These are phyloP conservation scores for Listronotus bonariensis DNA, from an alignment of 1,140 invertebrate species.

Conservation along the genomic window DNA sequence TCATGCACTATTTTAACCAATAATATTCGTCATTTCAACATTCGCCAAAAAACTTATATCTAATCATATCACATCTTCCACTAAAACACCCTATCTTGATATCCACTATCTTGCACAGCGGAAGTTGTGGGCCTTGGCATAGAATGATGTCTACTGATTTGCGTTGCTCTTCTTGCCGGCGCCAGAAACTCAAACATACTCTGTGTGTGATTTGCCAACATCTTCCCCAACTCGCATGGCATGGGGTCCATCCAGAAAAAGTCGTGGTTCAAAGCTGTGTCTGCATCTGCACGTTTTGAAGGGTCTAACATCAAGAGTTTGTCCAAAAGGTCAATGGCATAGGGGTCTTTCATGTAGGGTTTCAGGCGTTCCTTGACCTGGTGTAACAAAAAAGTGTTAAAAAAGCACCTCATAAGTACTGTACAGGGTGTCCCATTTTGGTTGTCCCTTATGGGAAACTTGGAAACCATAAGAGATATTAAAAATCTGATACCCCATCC, in stretches of 20 bases:
- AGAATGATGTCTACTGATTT: constrained; percentile 72
- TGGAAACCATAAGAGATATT: too few species aligned
- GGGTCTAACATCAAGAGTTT: constrained; percentile 92
- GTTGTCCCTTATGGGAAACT: too few species aligned
- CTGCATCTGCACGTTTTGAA: constrained; percentile 86
- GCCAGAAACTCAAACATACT: constrained; percentile 97
- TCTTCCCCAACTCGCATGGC: constrained; percentile 88
- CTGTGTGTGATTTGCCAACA: constrained; percentile 90
- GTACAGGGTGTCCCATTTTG: too few species aligned
- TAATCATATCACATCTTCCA: not conserved
- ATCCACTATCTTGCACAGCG: constrained; percentile 65
- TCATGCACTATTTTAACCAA: too few species aligned
- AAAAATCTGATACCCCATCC: too few species aligned
- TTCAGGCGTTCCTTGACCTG: constrained; percentile 83
- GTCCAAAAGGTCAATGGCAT: constrained; percentile 92
- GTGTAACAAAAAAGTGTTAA: constrained; percentile 13
- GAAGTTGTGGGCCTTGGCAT: constrained; percentile 61
- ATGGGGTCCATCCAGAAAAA: constrained; percentile 98
- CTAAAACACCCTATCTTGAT: constrained; percentile 79
- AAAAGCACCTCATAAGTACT: not conserved
- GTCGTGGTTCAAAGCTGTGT: constrained; percentile 94
- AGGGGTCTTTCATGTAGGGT: constrained; percentile 90
- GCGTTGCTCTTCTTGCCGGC: constrained; percentile 73
- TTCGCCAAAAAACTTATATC: too few species aligned
- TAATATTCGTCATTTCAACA: too few species aligned